Evolutionary conservation across 2,888 invertebrate species (phyloP), one percentile per base, ranked within the genome.

Genomic region (Eubasilissa splendida): DNA sequence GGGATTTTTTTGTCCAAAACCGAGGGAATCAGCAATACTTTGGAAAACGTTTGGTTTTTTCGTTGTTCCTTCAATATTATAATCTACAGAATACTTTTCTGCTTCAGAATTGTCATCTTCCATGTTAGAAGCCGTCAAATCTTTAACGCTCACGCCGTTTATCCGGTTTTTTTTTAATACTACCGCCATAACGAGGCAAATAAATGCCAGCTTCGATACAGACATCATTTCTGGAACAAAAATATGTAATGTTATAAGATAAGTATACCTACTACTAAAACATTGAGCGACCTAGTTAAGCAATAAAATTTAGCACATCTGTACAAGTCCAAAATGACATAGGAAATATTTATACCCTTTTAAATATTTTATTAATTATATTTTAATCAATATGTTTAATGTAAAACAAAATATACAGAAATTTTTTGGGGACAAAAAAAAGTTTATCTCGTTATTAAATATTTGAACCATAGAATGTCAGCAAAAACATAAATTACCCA

Each of bases 201-300:
- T 12, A 31, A 80, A 70, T 50, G 75, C 74, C 56, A 82, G 56
- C 60, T 77, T 82, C 31, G 80, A 11, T 22, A 31, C 54, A 42
- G 58, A 12, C 52, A 74, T 66, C 82, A 82, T 82, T 58, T 77
- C 82, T 82, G 75, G 63, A 80, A 82, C 14, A n/a, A 53, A n/a
- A 66, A 8, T 8, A 66, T n/a, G 3, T 66, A 8, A 33, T 22
- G 22, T 1, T 22, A 22, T 22, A 22, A 22, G 22, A 22, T 22
- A 22, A 22, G 22, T 22, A 22, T 22, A 22, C 22, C 1, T 22
- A 22, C 22, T 22, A 22, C 22, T 22, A 1, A 22, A 1, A 22
- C 1, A 22, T 22, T 22, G 22, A 22, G 22, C 22, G 22, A 22
- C 22, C 22, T 22, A 22, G 22, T 22, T 22, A 22, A 22, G 1